phyloP scores from a whole-genome alignment of 1,140 invertebrate genomes.

The Cylas formicarius region DNA sequence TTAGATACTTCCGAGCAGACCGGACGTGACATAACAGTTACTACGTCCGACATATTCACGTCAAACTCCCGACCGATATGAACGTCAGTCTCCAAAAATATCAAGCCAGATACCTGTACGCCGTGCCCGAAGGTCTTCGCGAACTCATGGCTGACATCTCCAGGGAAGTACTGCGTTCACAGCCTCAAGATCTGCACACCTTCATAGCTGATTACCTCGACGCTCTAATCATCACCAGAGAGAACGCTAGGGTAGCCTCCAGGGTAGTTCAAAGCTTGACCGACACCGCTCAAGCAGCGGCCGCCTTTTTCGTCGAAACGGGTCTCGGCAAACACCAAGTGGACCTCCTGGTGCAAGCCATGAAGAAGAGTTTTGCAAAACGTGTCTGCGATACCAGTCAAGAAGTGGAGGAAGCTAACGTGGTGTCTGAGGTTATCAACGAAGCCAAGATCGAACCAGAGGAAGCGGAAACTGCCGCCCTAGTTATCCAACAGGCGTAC shows the following conservation, averaged over 20 bases:
- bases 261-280: slow-evolving; percentile 45
- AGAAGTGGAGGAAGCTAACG: slow-evolving; percentile 22
- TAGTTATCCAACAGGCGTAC: slow-evolving; percentile 27
- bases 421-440: slow-evolving; percentile 23
- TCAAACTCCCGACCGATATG: too few species aligned
- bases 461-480: slow-evolving; percentile 41
- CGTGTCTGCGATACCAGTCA: slow-evolving; percentile 26
- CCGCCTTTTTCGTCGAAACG: slow-evolving; percentile 39
- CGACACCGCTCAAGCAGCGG: slow-evolving; percentile 40
- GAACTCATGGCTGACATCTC: slow-evolving; percentile 64
- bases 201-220: slow-evolving; percentile 65
- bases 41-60: too few species aligned
- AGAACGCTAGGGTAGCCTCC: slow-evolving; percentile 46
- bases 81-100: slow-evolving; percentile 36
- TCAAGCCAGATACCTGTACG: slow-evolving; percentile 38
- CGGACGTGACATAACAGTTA: too few species aligned
- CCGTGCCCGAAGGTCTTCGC: slow-evolving; percentile 54
- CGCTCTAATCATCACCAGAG: slow-evolving; percentile 58
- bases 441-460: slow-evolving; percentile 23
- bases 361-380: slow-evolving; percentile 42
- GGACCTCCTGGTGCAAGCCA: slow-evolving; percentile 39
- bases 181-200: slow-evolving; percentile 53
- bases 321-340: slow-evolving; percentile 44
- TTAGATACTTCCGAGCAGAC: too few species aligned
- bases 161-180: slow-evolving; percentile 55